Base-by-base conservation (phyloP, 2,888 invertebrate genomes). In the Deilephila porcellus region DNA sequence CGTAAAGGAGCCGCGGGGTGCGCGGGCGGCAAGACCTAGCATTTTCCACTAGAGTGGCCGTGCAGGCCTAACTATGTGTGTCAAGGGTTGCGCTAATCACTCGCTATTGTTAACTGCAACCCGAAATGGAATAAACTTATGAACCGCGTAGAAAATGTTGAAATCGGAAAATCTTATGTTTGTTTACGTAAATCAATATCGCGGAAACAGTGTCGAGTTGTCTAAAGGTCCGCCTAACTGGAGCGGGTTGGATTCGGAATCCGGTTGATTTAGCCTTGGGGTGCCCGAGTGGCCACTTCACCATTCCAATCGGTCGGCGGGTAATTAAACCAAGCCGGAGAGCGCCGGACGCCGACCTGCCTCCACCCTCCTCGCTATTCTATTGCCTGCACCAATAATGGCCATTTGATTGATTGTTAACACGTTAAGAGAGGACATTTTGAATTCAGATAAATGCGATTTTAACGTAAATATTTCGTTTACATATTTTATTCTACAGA, bases 251-350 rank as follows among this genome's bases (percentile, higher is more conserved):
- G 90, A 91, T 87, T 91, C 87, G 89, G 89, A 93, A 93, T 94
- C 94, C 93, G 93, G 94, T 93, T 90, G 87, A 86, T 84, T 82
- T 90, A 93, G 91, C 93, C 94, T 94, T 93, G 93, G 90, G 89
- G 84, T 88, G 88, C 85, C 87, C 86, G 88, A 93, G 91, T 91
- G 90, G 90, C 91, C 92, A 93, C 93, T 93, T 92, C 90, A 92
- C 93, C 93, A 87, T 88, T 93, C 93, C 91, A 93, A 92, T 93
- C 90, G 87, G 85, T 79, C 83, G 88, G 84, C 88, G 85, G 87
- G 87, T 91, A 92, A 93, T 93, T 93, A 91, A 90, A 82, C 87
- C 83, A 78, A 84, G 82, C 83, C 82, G 80, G 83, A 88, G 84
- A 85, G 86, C 82, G 84, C 85, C 83, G 85, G 83, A 84, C 82